Base-by-base conservation (phyloP, 2,888 invertebrate genomes). In the Parnassius apollo region DNA sequence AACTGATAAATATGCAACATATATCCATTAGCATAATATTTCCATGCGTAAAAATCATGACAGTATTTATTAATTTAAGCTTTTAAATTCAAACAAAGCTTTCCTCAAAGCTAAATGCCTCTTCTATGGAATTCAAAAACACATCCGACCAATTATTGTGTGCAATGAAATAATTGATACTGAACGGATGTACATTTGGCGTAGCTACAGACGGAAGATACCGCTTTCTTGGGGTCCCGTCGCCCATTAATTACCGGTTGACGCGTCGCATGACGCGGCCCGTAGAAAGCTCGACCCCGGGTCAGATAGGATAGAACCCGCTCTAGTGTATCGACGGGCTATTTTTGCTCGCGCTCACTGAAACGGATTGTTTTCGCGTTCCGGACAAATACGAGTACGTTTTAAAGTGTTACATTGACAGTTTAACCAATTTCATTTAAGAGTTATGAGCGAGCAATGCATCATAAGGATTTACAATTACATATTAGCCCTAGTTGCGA, bases 251-350 rank as follows among this genome's bases (percentile, higher is more conserved):
- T 85, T 84, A 81, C 74, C 61, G 68, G 75, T 70, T 79, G 83
- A 78, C 81, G 78, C 63, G 82, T 80, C 80, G 78, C 78, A 78
- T 79, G 83, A 81, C 74, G 73, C 73, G 71, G 75, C 69, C 74
- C 71, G 76, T 84, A 85, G 86, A 86, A 86, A 88, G 86, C 80
- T 75, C 77, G 86, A 86, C 87, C 87, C 69, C 53, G 71, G 85
- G 86, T 83, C 85, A 78, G 65, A 54, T 66, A 66, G 73, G 73
- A 71, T 74, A 74, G 71, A 66, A 68, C 67, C 66, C 65, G 68
- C 66, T 66, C 42, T 45, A 51, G 42, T 53, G 57, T n/a, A 45
- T 59, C 45, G 48, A 48, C 59, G 25, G 44, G 54, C 22, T 50
- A 18, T 44, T 35, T 46, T 46, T 12, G 57, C 56, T 48, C 48